phyloP scores from a whole-genome alignment of 1,140 invertebrate genomes.

The Aricia agestis region DNA sequence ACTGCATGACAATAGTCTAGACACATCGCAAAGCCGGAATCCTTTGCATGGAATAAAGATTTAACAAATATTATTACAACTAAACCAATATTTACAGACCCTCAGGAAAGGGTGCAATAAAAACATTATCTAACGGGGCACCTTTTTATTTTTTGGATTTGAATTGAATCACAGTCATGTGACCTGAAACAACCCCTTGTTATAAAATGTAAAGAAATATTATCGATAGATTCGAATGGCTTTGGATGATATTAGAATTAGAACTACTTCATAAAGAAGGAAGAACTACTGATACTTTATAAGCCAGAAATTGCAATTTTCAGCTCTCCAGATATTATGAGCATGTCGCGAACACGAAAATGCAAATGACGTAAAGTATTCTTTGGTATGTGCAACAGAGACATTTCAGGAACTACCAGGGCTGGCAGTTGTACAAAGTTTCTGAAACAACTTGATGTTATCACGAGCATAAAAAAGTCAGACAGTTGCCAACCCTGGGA shows the following conservation, averaged over 20 bases:
- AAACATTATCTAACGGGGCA: slow-evolving; percentile 38
- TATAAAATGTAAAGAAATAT: neutral
- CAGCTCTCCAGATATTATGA: neutral
- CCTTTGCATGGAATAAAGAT: slow-evolving; percentile 39
- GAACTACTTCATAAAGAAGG: neutral
- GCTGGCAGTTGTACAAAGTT: neutral
- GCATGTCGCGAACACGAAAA: neutral
- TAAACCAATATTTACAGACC: slow-evolving; percentile 60
- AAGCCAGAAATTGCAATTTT: neutral
- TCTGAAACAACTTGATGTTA: neutral
- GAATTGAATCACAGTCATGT: slow-evolving; percentile 42
- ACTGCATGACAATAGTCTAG: slow-evolving; percentile 63
- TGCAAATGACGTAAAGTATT: neutral
- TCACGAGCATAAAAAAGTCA: neutral
- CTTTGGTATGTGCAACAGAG: neutral
- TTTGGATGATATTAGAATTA: neutral
- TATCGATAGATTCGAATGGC: neutral
- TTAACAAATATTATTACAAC: slow-evolving; percentile 71
- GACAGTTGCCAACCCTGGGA: neutral
- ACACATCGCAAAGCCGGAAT: slow-evolving; percentile 51
- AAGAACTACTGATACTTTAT: neutral
- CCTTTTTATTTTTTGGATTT: slow-evolving; percentile 52
- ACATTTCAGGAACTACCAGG: neutral
- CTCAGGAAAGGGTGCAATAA: slow-evolving; percentile 57
- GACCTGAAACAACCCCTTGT: slow-evolving; percentile 1